A percentile compares a stretch with the other conserved stretches of the same genome.
phyloP scores from a whole-genome alignment of 1,140 invertebrate genomes.

The Centruroides vittatus region DNA sequence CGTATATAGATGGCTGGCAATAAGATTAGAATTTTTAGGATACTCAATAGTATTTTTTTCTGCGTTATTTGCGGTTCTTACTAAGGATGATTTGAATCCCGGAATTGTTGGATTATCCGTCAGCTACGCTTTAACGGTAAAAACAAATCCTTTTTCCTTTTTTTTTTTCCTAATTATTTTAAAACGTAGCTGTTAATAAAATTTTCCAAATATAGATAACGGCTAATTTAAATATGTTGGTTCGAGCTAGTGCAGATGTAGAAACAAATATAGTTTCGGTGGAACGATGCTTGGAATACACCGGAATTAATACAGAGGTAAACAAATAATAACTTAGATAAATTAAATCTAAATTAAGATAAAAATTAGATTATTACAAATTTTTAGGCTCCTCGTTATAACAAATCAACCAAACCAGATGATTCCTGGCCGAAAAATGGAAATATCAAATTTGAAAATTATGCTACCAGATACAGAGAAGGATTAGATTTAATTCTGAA shows the following conservation, averaged over 20 bases:
- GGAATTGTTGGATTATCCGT: constrained; percentile 77
- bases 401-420: not conserved
- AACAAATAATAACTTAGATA: not conserved
- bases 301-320: constrained; percentile 27
- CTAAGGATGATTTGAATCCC: constrained; percentile 47
- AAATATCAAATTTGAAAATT: constrained; percentile 54
- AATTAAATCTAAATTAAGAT: too few relatives aligned
- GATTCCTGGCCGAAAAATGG: constrained; percentile 60
- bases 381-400: constrained; percentile 24
- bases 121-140: constrained; percentile 72
- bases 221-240: constrained; percentile 41
- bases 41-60: constrained; percentile 26
- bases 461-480: constrained; percentile 40
- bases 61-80: constrained; percentile 28
- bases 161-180: not conserved
- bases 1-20: constrained; percentile 25
- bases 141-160: not conserved
- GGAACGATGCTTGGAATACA: constrained; percentile 46
- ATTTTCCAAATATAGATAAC: constrained; percentile 28
- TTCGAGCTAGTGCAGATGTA: constrained; percentile 43
- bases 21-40: constrained; percentile 29
- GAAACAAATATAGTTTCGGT: constrained; percentile 50
- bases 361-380: constrained; percentile 48
- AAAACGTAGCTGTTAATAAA: not conserved
- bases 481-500: constrained; percentile 28